These are phyloP conservation scores for Cardiocondyla obscurior DNA, from an alignment of 1,140 invertebrate genomes.

Conservation along the genomic window DNA sequence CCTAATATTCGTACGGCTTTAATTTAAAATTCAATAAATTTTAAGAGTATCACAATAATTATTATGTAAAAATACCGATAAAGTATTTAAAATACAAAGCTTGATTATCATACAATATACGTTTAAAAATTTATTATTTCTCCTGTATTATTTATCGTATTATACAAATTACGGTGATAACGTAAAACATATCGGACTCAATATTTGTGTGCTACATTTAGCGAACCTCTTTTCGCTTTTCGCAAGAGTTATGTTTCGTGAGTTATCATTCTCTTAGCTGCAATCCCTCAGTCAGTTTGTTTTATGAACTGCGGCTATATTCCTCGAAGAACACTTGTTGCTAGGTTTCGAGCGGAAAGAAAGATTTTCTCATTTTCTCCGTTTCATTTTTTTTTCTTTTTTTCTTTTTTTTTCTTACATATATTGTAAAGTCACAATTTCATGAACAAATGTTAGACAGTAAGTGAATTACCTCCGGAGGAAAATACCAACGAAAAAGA, in stretches of 20 bases:
- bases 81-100: too few species aligned
- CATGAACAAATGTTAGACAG: constrained; percentile 5
- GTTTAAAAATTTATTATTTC: not conserved
- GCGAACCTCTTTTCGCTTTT: not conserved
- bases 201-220: constrained; percentile 17
- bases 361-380: not conserved
- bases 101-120: too few species aligned
- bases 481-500: not conserved
- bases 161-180: not conserved
- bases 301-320: constrained; percentile 37
- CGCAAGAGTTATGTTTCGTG: constrained; percentile 22
- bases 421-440: not conserved
- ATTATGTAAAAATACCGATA: too few species aligned
- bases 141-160: not conserved
- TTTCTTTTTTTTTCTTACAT: not conserved
- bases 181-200: not conserved
- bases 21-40: not conserved
- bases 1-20: too few species aligned
- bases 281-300: constrained; percentile 42
- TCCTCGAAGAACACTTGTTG: constrained; percentile 48
- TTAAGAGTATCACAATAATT: not conserved
- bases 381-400: not conserved
- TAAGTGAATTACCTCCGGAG: not conserved
- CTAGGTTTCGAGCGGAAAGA: not conserved
- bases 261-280: constrained; percentile 28